A percentile compares a stretch with the other conserved stretches of the same genome.
These are phyloP conservation scores for Pavo muticus DNA, from an alignment of 2,113 vertebrate species.

Conservation along the genomic window DNA sequence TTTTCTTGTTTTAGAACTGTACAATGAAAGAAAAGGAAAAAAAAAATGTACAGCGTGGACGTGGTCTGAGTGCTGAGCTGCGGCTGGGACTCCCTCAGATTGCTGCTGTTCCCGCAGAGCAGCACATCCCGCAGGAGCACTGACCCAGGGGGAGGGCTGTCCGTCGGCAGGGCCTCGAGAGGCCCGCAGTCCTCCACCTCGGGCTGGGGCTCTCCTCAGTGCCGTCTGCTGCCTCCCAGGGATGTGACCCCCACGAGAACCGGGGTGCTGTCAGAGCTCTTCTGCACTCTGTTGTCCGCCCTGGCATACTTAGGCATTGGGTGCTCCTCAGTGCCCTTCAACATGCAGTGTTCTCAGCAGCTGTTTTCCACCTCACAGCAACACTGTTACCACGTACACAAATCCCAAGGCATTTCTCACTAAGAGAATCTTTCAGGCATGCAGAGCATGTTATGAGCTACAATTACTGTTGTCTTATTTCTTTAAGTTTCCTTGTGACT, in stretches of 20 bases:
- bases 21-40: too few relatives aligned
- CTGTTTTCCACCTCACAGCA: neutral
- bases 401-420: neutral
- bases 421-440: neutral
- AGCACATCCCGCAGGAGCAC: too few relatives aligned
- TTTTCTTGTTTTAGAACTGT: neutral
- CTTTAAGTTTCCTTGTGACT: constrained; percentile 4
- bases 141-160: too few relatives aligned
- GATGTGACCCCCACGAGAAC: neutral
- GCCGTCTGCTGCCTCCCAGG: neutral
- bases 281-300: neutral
- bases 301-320: too few relatives aligned
- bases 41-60: neutral
- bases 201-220: too few relatives aligned
- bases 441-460: neutral
- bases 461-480: constrained; percentile 20
- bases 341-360: neutral
- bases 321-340: too few relatives aligned
- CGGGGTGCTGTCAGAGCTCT: neutral
- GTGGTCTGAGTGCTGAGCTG: neutral
- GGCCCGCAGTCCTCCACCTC: too few relatives aligned
- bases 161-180: too few relatives aligned
- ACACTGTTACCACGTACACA: neutral
- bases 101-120: too few relatives aligned
- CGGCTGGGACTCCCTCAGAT: too few relatives aligned